Conservation (phyloP, 2,888 invertebrate species). For the Conomelus anceps region DNA sequence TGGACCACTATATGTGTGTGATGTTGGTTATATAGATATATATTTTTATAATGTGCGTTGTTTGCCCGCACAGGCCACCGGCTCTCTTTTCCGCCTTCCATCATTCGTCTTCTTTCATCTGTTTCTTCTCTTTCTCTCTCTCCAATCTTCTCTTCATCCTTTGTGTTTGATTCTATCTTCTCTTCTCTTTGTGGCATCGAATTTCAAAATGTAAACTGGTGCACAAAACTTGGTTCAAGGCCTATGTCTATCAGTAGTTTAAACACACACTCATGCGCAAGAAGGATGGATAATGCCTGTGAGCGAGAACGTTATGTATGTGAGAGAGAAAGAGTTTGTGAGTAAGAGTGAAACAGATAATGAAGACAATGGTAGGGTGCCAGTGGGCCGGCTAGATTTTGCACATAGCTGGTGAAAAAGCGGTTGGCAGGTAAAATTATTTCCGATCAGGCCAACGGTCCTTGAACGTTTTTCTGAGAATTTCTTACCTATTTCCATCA, state of each 20-base stretch:
- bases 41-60: background rate
- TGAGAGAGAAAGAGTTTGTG: background rate
- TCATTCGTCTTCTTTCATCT: background rate
- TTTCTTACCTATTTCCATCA: background rate
- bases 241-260: background rate
- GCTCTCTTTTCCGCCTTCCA: background rate
- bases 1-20: background rate
- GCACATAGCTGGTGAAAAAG: background rate
- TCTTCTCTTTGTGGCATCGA: background rate
- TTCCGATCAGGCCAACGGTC: background rate
- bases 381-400: background rate
- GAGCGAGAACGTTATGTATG: too few relatives aligned
- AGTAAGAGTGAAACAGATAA: background rate
- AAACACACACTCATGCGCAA: background rate
- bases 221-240: background rate
- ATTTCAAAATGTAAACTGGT: background rate
- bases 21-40: background rate
- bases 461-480: background rate
- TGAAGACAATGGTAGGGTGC: background rate
- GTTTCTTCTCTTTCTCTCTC: background rate
- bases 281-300: background rate
- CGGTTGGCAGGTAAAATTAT: background rate
- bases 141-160: background rate
- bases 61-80: too few relatives aligned
- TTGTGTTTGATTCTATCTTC: background rate